Percentiles rank a stretch among this genome's conserved stretches.
Conservation (phyloP, 1,140 invertebrate species). For the Drosophila elegans region DNA sequence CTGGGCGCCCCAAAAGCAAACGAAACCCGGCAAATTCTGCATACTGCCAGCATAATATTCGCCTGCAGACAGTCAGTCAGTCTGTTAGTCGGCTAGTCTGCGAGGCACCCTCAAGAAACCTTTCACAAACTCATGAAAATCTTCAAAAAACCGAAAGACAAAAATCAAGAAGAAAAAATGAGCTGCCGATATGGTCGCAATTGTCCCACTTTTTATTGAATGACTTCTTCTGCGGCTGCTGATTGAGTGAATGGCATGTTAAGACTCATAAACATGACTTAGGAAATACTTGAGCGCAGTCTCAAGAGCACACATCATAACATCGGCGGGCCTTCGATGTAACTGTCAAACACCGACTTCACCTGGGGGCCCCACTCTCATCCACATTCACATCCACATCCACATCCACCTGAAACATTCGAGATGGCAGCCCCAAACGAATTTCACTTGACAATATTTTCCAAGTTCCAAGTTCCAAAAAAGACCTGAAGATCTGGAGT, state of each 20-base stretch:
- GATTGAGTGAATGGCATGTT: constrained; percentile 82
- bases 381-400: constrained; percentile 6
- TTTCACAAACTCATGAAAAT: constrained; percentile 80
- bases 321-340: constrained; percentile 58
- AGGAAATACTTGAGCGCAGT: constrained; percentile 72
- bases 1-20: constrained; percentile 27
- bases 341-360: constrained; percentile 72
- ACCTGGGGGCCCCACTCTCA: constrained; percentile 15
- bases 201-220: constrained; percentile 82
- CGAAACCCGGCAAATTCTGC: constrained; percentile 72
- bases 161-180: constrained; percentile 61
- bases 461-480: constrained; percentile 3
- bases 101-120: constrained; percentile 67
- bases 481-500: constrained; percentile 56
- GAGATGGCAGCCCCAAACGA: constrained; percentile 40
- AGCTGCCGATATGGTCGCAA: constrained; percentile 60
- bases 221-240: constrained; percentile 71
- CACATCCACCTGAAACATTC: constrained; percentile 23
- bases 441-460: constrained; percentile 83
- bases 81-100: constrained; percentile 6
- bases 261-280: constrained; percentile 82
- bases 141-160: constrained; percentile 61
- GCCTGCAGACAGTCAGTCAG: constrained; percentile 45
- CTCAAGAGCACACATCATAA: constrained; percentile 58
- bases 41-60: constrained; percentile 47